A percentile compares a stretch with the other conserved stretches of the same genome.
These are phyloP conservation scores for Lasaia peninsularis DNA, from an alignment of 1,140 invertebrate genomes.

Conservation along the genomic window DNA sequence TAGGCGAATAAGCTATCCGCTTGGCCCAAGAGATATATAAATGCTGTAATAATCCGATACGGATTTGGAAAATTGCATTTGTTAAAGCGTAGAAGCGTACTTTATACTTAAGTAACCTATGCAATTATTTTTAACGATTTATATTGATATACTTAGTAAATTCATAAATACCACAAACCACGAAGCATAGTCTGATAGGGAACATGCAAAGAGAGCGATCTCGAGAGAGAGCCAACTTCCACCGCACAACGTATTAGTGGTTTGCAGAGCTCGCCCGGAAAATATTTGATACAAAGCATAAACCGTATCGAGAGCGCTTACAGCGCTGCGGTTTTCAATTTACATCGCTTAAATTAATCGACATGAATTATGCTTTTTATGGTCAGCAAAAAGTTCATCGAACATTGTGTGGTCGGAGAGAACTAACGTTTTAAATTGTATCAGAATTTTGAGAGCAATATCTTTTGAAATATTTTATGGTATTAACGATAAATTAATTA, in stretches of 20 bases:
- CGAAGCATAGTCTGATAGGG: not conserved
- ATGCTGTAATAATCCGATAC: too few species aligned
- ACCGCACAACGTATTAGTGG: constrained; percentile 3
- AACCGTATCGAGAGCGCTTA: not conserved
- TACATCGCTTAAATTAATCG: constrained; percentile 1
- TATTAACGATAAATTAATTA: too few species aligned
- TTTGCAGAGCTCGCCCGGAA: not conserved
- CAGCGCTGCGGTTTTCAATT: not conserved
- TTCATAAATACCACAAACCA: constrained; percentile 1
- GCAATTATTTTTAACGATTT: too few species aligned
- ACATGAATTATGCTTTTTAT: constrained; percentile 3
- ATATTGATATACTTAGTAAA: not conserved
- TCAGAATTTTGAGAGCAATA: too few species aligned
- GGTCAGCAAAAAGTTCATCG: constrained; percentile 4
- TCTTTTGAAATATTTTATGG: too few species aligned
- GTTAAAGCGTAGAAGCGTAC: too few species aligned
- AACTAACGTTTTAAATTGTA: not conserved
- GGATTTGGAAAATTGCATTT: too few species aligned
- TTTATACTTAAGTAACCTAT: too few species aligned
- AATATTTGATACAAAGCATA: constrained; percentile 9
- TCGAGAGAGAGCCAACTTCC: not conserved
- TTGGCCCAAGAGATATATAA: too few species aligned
- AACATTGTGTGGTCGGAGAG: not conserved
- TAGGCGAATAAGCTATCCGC: too few species aligned
- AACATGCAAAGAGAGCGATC: not conserved